Base-by-base conservation (phyloP, 2,113 vertebrate species). In the Calcarius ornatus region DNA sequence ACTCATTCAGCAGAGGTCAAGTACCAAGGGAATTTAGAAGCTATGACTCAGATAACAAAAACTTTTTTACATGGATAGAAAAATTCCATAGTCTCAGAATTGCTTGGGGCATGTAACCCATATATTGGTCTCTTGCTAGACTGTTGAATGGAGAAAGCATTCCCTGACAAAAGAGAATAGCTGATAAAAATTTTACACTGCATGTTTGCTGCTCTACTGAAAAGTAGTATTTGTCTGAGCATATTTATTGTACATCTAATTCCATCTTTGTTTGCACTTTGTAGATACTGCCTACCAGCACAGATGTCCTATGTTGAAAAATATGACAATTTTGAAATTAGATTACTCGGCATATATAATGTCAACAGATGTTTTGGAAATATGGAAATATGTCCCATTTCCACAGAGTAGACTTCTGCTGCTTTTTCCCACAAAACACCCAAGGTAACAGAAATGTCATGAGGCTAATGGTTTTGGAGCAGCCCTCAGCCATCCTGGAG, bases 231-330 rank as follows among this genome's bases (percentile, higher is more conserved):
- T 73, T 96, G 54, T 56, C 57, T 94, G 61, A 84, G 54, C 73
- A 68, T 86, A 93, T 88, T 96, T 96, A 90, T 86, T 91, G 81
- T 81, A 76, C 47, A 92, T 88, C 80, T 87, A 90, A 90, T 92
- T 92, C 61, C 48, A 64, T 66, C 76, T 95, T 93, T 96, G 90
- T 97, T 95, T 95, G 82, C 84, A 90, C 38, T 95, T 94, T 72
- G 72, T 76, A 92, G 57, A 94, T 53, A 86, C 51, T 95, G 88
- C 78, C 65, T 94, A 86, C 54, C 69, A 91, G 75, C 86, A 93
- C 96, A 97, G 94, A 96, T 97, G 96, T 94, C 91, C 70, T 79
- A 15, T 97, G 92, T 92, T 96, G 83, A 92, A 96, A 96, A 97
- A 96, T 90, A 94, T 90, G 75, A 92, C 91, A 92, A 81, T 88